Percentiles rank a stretch among this genome's conserved stretches.
phyloP scores from a whole-genome alignment of 1,140 invertebrate species.

The Drosophila aff. region DNA sequence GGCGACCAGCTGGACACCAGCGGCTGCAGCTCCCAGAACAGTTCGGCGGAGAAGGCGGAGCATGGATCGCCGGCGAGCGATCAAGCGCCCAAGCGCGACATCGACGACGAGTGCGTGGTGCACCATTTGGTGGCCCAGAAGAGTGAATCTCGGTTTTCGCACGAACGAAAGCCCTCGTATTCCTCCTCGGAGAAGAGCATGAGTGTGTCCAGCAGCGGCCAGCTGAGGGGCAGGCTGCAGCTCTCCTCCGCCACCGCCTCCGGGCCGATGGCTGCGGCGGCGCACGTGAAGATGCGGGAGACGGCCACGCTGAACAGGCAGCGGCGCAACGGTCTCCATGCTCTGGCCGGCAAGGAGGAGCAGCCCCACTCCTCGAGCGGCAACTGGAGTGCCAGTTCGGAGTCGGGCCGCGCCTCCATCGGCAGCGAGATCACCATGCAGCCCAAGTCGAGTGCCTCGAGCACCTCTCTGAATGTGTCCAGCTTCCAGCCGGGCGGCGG shows the following conservation, averaged over 20 bases:
- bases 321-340: slow-evolving; percentile 86
- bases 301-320: slow-evolving; percentile 88
- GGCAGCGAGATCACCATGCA: slow-evolving; percentile 93
- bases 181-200: slow-evolving; percentile 89
- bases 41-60: slow-evolving; percentile 71
- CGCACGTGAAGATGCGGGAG: slow-evolving; percentile 89
- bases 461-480: slow-evolving; percentile 88
- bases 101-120: slow-evolving; percentile 87
- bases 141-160: slow-evolving; percentile 85
- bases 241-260: slow-evolving; percentile 34
- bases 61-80: slow-evolving; percentile 24
- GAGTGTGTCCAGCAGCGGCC: slow-evolving; percentile 84
- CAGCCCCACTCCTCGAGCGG: slow-evolving; percentile 95
- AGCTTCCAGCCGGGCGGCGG: slow-evolving; percentile 86
- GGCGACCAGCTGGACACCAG: slow-evolving; percentile 82
- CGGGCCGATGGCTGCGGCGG: slow-evolving; percentile 42
- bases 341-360: slow-evolving; percentile 87
- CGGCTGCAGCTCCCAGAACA: slow-evolving; percentile 83
- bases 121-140: slow-evolving; percentile 86
- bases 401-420: slow-evolving; percentile 93
- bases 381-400: slow-evolving; percentile 96
- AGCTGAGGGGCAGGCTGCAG: slow-evolving; percentile 76
- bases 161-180: slow-evolving; percentile 91
- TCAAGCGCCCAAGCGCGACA: slow-evolving; percentile 63
- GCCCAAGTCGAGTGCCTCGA: slow-evolving; percentile 89